Base-by-base conservation (phyloP, 35 echinoderm and acorn worm species). In the Holothuria glaberrima region DNA sequence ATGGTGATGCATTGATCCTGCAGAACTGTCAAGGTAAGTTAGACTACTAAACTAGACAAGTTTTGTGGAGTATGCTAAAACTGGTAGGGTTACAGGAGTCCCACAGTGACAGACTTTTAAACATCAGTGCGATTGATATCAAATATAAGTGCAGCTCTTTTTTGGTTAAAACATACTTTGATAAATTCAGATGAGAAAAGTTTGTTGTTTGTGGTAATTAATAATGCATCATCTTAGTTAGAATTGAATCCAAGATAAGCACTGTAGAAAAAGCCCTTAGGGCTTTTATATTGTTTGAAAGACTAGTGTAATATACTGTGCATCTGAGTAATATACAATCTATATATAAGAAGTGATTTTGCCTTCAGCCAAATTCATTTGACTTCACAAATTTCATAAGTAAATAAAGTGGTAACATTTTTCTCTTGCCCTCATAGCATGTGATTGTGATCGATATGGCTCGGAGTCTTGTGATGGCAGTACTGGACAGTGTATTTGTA, bases 381-480 rank as follows among this genome's bases (percentile, higher is more conserved):
- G 66, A 4, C 9, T 25, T 12, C 9, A 13, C 66, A 69, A 12
- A 1, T 29, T 69, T 12, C 21, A 9, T 26, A 65, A 65, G 2
- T 65, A 65, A n/a, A 65, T 65, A n/a, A 78, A 78, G 1, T 41
- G 33, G n/a, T 48, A 19, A 78, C 21, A n/a, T 86, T 36, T 86
- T 7, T 22, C 38, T 19, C 36, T 88, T 71, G 36, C 20, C 50
- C n/a, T 73, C 45, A 30, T 83, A 95, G 93, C 34, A 45, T 94
- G 97, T 93, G 61, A 82, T 6, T 99, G 97, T 86, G 89, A 99
- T 68, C 48, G 60, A 0, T 99, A 93, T 64, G 97, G 97, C 19
- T 92, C 87, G 19, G 62, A 89, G 3, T 75, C 52, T 2, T 99
- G 97, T 73, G 89, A 92, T 59, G 83, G 89, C 71, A 85, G 63